Base-by-base conservation (phyloP, 2,797 vertebrate species). In the Bufotes viridis region DNA sequence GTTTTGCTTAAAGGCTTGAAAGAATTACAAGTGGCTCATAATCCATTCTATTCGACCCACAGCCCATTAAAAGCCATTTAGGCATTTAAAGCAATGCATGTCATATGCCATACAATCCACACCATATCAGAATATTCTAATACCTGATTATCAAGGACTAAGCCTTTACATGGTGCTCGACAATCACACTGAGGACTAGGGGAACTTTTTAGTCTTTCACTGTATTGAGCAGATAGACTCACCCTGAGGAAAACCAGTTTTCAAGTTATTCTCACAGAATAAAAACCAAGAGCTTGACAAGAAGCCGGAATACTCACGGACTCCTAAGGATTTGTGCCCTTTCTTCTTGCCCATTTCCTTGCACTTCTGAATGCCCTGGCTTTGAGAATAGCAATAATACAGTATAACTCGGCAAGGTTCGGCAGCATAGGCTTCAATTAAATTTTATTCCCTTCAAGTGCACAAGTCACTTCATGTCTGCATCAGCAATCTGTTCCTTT, bases 1-100 rank as follows among this genome's bases (percentile, higher is more conserved):
- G 90, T 69, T 90, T 89, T 91, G 91, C 76, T 93, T 87, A 90
- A 69, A 86, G 90, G 75, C 90, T 90, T 90, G 91, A 93, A 95
- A 91, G 61, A 90, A 92, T 87, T 83, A 91, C 81, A 90, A 42
- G 69, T 90, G 89, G 91, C 88, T 89, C 82, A 84, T 53, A 90
- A 90, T 87, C 86, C 90, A 91, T 88, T 80, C 84, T 81, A 87
- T 61, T 82, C 90, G 91, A 87, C 87, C 82, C 29, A 87, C 24
- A 87, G 83, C 57, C 79, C 70, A 12, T 87, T 91, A 86, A 22
- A 57, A 26, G 82, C 26, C 89, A 15, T 3, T 87, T 90, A 67
- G 61, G 65, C 89, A 82, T 85, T 91, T 90, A 87, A 89, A 92
- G 87, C 22, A 88, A 10, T 1, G 63, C 10, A 18, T 82, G 72